Conservation (phyloP, 2,888 invertebrate genomes). For the Helobdella robusta region DNA sequence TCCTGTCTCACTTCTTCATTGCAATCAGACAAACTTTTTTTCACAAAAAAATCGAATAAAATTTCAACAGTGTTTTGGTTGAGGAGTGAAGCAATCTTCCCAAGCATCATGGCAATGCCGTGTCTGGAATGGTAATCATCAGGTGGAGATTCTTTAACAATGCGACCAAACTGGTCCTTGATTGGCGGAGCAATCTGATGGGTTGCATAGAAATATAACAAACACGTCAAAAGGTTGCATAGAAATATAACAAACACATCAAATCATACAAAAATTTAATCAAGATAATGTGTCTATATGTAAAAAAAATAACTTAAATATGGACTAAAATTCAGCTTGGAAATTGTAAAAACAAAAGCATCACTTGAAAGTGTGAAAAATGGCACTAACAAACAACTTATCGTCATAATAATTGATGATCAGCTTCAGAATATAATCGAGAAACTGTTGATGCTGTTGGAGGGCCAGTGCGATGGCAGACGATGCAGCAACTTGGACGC, state of each 20-base stretch:
- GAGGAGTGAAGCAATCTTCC: constrained; percentile 66
- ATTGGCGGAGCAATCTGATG: constrained; percentile 47
- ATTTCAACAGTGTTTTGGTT: constrained; percentile 60
- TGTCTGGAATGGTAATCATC: constrained; percentile 84
- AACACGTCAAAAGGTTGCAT: background rate
- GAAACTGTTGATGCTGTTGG: constrained; percentile 51
- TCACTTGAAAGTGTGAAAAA: background rate
- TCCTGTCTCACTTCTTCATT: constrained; percentile 69
- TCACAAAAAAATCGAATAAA: constrained; percentile 44
- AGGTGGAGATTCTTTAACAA: constrained; percentile 65
- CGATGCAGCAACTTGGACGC: constrained; percentile 73
- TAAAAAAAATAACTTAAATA: background rate
- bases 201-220: background rate
- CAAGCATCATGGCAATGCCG: constrained; percentile 75
- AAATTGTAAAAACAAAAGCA: background rate
- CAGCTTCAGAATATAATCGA: constrained; percentile 56
- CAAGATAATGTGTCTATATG: background rate
- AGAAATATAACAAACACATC: background rate
- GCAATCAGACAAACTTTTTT: constrained; percentile 71
- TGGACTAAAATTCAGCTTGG: background rate
- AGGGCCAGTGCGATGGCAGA: constrained; percentile 60
- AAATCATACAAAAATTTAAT: background rate
- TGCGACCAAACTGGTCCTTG: constrained; percentile 82
- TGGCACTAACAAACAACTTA: constrained; percentile 59
- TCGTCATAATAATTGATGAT: constrained; percentile 67